Base-by-base conservation (phyloP, 2,888 invertebrate genomes). In the Cheilosia pagana region DNA sequence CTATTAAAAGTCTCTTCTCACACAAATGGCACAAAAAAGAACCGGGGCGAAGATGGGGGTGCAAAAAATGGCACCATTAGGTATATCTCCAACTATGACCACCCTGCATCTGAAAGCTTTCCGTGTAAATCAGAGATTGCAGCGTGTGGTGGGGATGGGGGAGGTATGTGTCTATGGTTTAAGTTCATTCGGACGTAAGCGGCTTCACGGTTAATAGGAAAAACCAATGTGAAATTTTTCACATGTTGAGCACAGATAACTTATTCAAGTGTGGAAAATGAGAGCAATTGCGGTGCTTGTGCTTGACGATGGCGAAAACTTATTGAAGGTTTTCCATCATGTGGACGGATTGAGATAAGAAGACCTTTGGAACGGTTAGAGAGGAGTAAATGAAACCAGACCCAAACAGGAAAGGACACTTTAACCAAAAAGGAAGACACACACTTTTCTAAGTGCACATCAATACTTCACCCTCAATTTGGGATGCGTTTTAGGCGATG, bases 191-290 rank as follows among this genome's bases (percentile, higher is more conserved):
- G 81, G 85, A 85, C 85, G 85, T 71, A 81, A 85, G 85, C 81
- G 75, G 85, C 81, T 76, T 81, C 81, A 71, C 85, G 71, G 81
- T 71, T 85, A 85, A 85, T 71, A 75, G 67, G 75, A 85, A 85
- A 85, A 81, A 67, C 75, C 81, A 76, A 85, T 85, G 85, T 81
- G 85, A 85, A 85, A 81, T 85, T 85, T 81, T 81, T 85, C 85
- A 85, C 85, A 81, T 85, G 85, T 85, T 85, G 85, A 81, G 81
- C 85, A 85, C 85, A 85, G 85, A 85, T 85, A 85, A 85, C 75
- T 85, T 81, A 85, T 76, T 85, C 81, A 62, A 75, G 85, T 85
- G 85, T 81, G 71, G 85, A 75, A 81, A 85, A 75, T 67, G 75
- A 71, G 65, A 81, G 81, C 81, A 85, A 76, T 81, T 85, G 85